Conservation (phyloP, 2,888 invertebrate genomes). For the Clunio marinus region DNA sequence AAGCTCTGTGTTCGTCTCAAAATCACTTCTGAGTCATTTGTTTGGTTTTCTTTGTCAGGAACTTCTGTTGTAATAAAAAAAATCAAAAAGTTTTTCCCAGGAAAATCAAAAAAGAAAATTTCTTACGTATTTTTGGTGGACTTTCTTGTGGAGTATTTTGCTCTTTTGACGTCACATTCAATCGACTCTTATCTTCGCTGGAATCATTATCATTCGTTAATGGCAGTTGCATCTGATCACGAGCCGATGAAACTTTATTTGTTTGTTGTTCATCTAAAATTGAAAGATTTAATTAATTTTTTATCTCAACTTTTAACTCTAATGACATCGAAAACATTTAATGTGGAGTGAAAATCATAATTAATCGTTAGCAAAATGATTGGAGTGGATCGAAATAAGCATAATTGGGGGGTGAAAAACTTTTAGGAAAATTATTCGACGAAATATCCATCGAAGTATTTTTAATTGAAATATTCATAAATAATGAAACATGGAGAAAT, state of each 20-base stretch:
- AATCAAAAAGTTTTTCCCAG: no score
- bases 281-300: not conserved
- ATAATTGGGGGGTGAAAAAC: no score
- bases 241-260: not conserved
- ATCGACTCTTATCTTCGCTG: slow-evolving; percentile 8
- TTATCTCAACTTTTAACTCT: not conserved
- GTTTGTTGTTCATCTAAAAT: slow-evolving; percentile 23
- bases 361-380: no score
- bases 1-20: slow-evolving; percentile 81
- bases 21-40: slow-evolving; percentile 60
- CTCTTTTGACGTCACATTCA: not conserved
- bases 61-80: slow-evolving; percentile 52
- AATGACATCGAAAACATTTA: not conserved
- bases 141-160: slow-evolving; percentile 46
- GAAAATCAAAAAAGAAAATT: no score
- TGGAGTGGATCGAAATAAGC: no score
- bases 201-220: slow-evolving; percentile 33
- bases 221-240: slow-evolving; percentile 36
- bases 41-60: slow-evolving; percentile 54
- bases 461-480: no score
- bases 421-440: no score
- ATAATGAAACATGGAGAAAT: no score
- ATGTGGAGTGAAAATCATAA: slow-evolving; percentile 11
- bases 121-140: slow-evolving; percentile 55
- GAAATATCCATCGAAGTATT: no score